Base-by-base conservation (phyloP, 1,140 invertebrate species). In the Phymastichus coffea region DNA sequence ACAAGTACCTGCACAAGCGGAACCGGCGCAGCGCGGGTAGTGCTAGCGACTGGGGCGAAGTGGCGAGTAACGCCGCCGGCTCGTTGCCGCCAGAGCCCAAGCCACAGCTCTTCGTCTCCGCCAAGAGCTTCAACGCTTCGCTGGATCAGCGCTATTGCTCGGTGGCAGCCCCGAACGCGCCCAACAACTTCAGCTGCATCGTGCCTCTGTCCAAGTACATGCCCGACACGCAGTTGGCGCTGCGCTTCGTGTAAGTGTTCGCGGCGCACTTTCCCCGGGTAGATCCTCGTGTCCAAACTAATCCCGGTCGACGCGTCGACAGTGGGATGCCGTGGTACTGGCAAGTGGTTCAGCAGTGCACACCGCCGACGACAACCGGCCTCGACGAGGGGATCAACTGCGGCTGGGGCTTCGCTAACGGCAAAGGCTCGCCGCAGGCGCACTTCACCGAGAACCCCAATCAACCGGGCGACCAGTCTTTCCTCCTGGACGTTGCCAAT, bases 261-360 rank as follows among this genome's bases (percentile, higher is more conserved):
- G n/a, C n/a, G n/a, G n/a, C n/a, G n/a, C n/a, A n/a, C n/a, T n/a
- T n/a, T n/a, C n/a, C 25, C n/a, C n/a, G n/a, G n/a, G n/a, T n/a
- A n/a, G n/a, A n/a, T n/a, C n/a, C n/a, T n/a, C n/a, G n/a, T n/a
- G n/a, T n/a, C n/a, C n/a, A n/a, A n/a, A n/a, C n/a, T n/a, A n/a
- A n/a, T n/a, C n/a, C n/a, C n/a, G n/a, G n/a, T n/a, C n/a, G n/a
- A n/a, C n/a, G n/a, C 35, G 2, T n/a, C 10, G 40, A 41, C 41
- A 76, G 75, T 19, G 75, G 76, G 28, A 74, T 77, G 66, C 71
- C 72, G 3, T 75, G 73, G 74, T 77, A 73, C 43, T 77, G 75
- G 70, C 74, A 77, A 65, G 63, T 70, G 6, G 75, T 77, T 7
- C 71, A 77, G 25, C 71, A 73, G 14, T 78, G 76, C 60, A 62